Base-by-base conservation (phyloP, 2,888 invertebrate species). In the Tortrix viridana region DNA sequence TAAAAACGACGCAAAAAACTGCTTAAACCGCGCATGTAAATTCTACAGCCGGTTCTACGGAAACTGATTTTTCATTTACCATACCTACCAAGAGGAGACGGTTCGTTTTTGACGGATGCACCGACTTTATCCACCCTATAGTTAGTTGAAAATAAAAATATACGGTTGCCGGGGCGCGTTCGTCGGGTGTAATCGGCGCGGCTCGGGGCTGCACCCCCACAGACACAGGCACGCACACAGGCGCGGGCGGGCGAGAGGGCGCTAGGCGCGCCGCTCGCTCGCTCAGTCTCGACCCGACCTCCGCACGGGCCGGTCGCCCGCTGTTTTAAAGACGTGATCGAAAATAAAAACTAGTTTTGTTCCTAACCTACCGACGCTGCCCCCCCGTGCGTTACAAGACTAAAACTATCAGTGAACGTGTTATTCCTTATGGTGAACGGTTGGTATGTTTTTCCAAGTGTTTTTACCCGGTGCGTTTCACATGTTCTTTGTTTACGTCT, bases 281-380 rank as follows among this genome's bases (percentile, higher is more conserved):
- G 88, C 84, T 86, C 91, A 93, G 93, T 93, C 92, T 91, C 92
- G 92, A 92, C 88, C 86, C 86, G 90, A 87, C 86, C 84, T 82
- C 81, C 80, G 76, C 67, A 66, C 60, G 69, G 85, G 84, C 72
- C 73, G 89, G 81, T 84, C 82, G 90, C 79, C 74, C 77, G 83
- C 80, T 80, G 81, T 71, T 70, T 74, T 74, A 86, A 86, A 81
- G 68, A 82, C 89, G 80, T 86, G 82, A 82, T 82, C 85, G 85
- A 81, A 81, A 85, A 84, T 88, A 87, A 88, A 32, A 89, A 90
- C 88, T 89, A 89, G 90, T 92, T 89, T 86, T 85, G 83, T 87
- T 86, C 85, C 86, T 86, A 81, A 86, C 82, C 83, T 72, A 80
- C 81, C 80, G 80, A 81, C 80, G 81, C 80, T 81, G 67, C 80